phyloP scores from a whole-genome alignment of 2,797 vertebrate genomes.

The Garrulus glandarius region DNA sequence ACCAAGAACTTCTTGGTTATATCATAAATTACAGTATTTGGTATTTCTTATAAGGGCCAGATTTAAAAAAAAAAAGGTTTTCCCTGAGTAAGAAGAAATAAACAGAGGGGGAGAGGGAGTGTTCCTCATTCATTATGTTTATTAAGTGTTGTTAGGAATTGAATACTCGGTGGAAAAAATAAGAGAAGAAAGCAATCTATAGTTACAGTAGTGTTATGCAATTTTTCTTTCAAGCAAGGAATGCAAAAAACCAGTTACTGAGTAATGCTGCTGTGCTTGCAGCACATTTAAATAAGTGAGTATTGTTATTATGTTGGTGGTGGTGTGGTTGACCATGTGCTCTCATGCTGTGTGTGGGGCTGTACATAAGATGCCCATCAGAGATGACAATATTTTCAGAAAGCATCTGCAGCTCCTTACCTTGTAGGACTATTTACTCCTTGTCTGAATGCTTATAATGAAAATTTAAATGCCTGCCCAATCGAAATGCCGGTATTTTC shows the following conservation, averaged over 20 bases:
- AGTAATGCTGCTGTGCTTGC: not conserved
- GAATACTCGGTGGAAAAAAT: not conserved
- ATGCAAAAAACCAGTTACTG: not conserved
- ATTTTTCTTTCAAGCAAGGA: not conserved
- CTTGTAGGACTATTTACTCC: not conserved
- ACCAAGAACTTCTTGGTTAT: not conserved
- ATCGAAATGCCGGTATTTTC: not conserved
- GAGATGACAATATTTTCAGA: not conserved
- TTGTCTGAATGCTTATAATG: not conserved
- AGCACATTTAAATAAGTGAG: not conserved
- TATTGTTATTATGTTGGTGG: not conserved
- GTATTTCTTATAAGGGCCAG: not conserved
- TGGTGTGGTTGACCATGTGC: not conserved
- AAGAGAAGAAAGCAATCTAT: not conserved
- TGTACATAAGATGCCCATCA: not conserved
- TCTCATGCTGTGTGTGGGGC: not conserved
- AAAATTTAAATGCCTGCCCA: not conserved
- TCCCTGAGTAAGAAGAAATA: not conserved
- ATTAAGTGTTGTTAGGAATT: not conserved
- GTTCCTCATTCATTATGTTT: not conserved
- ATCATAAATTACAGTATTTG: not conserved
- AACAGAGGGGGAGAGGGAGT: not conserved
- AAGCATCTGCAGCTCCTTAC: not conserved
- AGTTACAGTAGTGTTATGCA: not conserved
- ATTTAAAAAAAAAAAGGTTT: not conserved